Conservation (phyloP, 1,140 invertebrate species). For the Nymphalis io region DNA sequence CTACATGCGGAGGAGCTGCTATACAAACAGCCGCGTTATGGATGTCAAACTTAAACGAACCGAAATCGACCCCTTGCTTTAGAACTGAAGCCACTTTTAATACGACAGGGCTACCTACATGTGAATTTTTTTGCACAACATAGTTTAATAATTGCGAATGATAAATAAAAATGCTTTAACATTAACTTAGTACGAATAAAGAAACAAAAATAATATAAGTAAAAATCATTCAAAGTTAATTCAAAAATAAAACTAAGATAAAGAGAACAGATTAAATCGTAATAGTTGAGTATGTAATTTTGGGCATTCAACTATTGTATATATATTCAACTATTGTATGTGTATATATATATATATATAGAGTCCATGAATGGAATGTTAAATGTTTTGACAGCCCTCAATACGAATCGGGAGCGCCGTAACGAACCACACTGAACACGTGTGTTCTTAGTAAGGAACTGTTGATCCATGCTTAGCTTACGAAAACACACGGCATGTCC, state of each 20-base stretch:
- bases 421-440: conserved; percentile 55
- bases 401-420: conserved; percentile 40
- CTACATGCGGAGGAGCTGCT: conserved; percentile 58
- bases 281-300: too few species aligned
- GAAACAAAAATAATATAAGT: too few species aligned
- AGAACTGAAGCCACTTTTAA: conserved; percentile 47
- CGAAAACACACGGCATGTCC: conserved; percentile 26
- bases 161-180: too few species aligned
- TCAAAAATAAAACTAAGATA: too few species aligned
- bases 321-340: too few species aligned
- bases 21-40: conserved; percentile 74
- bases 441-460: conserved; percentile 50
- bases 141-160: too few species aligned
- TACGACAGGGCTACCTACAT: conserved; percentile 42
- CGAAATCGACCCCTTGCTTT: conserved; percentile 65
- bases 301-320: too few species aligned
- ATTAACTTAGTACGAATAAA: too few species aligned
- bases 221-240: too few species aligned
- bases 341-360: neutral
- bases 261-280: too few species aligned
- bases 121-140: neutral
- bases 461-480: conserved; percentile 45
- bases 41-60: conserved; percentile 80
- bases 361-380: neutral
- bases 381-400: conserved; percentile 37